Evolutionary conservation across 2,797 vertebrate species (phyloP).

Genomic region (Etheostoma nigrum): DNA sequence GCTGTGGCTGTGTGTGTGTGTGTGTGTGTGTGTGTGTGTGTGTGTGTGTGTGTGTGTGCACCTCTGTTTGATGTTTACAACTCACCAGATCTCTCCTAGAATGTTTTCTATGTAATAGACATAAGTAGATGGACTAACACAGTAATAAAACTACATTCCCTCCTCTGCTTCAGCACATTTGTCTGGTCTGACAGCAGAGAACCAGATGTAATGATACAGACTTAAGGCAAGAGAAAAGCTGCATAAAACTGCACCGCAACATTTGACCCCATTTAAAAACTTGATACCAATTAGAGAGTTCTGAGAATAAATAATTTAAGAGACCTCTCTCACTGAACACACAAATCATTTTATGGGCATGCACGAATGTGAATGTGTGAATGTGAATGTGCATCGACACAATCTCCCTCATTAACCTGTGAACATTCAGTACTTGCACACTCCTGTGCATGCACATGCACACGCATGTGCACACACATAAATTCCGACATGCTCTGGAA

Average conservation of each 20-base stretch:
- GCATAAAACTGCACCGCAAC: slow-evolving; percentile 81
- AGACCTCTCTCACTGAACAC: slow-evolving; percentile 70
- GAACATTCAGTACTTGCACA: slow-evolving; percentile 16
- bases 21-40: slow-evolving; percentile 21
- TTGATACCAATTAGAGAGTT: slow-evolving; percentile 90
- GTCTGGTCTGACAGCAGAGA: slow-evolving; percentile 33
- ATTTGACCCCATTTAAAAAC: slow-evolving; percentile 91
- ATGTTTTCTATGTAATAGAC: slow-evolving; percentile 58
- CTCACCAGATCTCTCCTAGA: slow-evolving; percentile 46
- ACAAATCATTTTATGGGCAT: slow-evolving; percentile 64
- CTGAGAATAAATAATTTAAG: slow-evolving; percentile 87
- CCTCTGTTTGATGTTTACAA: slow-evolving; percentile 56
- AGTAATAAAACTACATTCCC: slow-evolving; percentile 23
- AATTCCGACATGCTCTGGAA: slow-evolving; percentile 78
- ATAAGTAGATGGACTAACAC: slow-evolving; percentile 41
- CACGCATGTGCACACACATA: slow-evolving; percentile 27
- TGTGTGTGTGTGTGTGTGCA: slow-evolving; percentile 11
- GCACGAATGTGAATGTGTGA: slow-evolving; percentile 44
- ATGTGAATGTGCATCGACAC: slow-evolving; percentile 42
- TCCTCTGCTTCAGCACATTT: slow-evolving; percentile 14
- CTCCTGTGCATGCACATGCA: background rate
- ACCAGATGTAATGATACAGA: slow-evolving; percentile 68
- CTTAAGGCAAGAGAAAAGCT: slow-evolving; percentile 75
- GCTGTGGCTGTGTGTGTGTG: slow-evolving; percentile 35
- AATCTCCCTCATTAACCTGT: slow-evolving; percentile 45